Evolutionary conservation across 1,140 invertebrate genomes (phyloP), one percentile per base, ranked within the genome.

Genomic region (Formica selysi): DNA sequence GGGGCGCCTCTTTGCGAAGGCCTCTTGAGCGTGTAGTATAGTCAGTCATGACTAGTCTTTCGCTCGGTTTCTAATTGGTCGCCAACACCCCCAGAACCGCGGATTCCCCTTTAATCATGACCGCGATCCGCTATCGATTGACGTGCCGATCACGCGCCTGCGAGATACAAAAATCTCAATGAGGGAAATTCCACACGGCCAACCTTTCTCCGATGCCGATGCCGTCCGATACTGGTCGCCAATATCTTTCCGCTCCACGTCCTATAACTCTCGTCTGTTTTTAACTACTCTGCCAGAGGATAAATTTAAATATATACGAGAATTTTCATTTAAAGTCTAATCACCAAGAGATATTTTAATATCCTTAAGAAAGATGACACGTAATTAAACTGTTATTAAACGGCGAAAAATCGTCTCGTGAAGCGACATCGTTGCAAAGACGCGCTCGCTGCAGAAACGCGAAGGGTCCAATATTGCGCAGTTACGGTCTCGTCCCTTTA

Each of bases 161-260:
- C 57, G 79, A 73, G 79, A 73, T 83, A 83, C 79, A 83, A 83
- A 83, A 83, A 83, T 83, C 79, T 83, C 79, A 83, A 83, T 83
- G 92, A 89, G 90, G 92, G 92, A 92, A 92, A 92, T 93, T 93
- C 93, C 79, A 83, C 79, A 74, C 79, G 51, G 54, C 32, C 64
- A 7, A 83, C 79, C 68, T 83, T 83, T 83, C 79, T 73, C 79
- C 68, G 29, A 3, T 13, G 29, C 6, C 65, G 65, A 41, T 19
- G 65, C 48, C 76, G 32, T 38, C 48, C 76, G 76, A 92, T 91
- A 91, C 91, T 87, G 91, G 54, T 61, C 36, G 38, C 29, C 65
- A 48, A 68, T 36, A 41, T 67, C 70, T 51, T 11, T 5, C 26
- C 44, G 2, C 22, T 59, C 26, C 41, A 19, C 54, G n/a, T 16